Percentiles rank a stretch among this genome's conserved stretches.
Evolutionary conservation across 2,113 vertebrate species (phyloP).

Genomic region (Elachura formosa): DNA sequence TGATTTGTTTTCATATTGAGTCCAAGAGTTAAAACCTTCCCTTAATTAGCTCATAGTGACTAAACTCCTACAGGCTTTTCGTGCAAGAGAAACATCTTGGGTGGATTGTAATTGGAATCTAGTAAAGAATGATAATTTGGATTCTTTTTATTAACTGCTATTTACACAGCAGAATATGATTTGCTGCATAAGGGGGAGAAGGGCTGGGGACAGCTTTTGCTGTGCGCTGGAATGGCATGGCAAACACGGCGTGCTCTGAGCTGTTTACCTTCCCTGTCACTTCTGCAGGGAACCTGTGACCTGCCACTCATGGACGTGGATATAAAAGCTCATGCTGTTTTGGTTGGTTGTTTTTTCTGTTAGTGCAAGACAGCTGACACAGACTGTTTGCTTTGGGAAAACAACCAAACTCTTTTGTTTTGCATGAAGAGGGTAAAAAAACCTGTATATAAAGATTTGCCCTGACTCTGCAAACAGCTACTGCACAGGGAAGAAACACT

Average conservation of each 20-base stretch:
- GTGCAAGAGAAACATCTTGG: not conserved
- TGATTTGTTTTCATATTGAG: not conserved
- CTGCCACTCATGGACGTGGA: not conserved
- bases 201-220: conserved; percentile 2
- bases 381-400: conserved; percentile 50
- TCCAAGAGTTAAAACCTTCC: not conserved
- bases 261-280: conserved; percentile 37
- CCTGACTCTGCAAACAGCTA: conserved; percentile 52
- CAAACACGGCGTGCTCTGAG: not conserved
- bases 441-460: conserved; percentile 23
- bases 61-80: not conserved
- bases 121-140: not conserved
- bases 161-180: not conserved
- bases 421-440: not conserved
- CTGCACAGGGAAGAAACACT: not conserved
- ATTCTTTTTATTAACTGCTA: not conserved
- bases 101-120: not conserved
- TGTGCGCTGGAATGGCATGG: not conserved
- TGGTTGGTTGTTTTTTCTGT: not conserved
- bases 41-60: not conserved
- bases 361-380: conserved; percentile 43
- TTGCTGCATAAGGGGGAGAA: not conserved
- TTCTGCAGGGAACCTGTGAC: conserved; percentile 44
- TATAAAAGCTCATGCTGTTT: conserved; percentile 27
- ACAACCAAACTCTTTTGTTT: conserved; percentile 55